Evolutionary conservation across 92 coral and sea anemone species (phyloP).

Genomic region (Zoanthus gigantus): DNA sequence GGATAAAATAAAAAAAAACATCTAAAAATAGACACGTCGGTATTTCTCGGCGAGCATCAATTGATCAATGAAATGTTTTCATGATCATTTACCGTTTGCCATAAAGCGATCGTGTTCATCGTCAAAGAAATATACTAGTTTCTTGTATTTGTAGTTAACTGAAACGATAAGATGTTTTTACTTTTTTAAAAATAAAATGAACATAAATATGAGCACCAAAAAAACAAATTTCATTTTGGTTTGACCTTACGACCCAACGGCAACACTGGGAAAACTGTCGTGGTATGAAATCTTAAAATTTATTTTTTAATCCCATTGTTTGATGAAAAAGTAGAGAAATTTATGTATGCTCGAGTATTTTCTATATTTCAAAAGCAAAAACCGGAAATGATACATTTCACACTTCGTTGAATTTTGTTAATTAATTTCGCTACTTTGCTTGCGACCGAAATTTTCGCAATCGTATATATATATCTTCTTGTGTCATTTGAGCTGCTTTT

Average conservation of each 20-base stretch:
- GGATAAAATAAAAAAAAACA: too few species aligned
- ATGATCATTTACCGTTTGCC: not conserved
- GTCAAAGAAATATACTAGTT: not conserved
- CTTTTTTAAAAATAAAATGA: not conserved
- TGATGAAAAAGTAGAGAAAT: not conserved
- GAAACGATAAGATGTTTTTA: not conserved
- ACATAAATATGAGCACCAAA: not conserved
- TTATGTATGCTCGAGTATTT: not conserved
- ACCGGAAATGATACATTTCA: not conserved
- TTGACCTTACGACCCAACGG: not conserved
- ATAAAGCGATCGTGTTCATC: not conserved
- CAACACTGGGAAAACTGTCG: not conserved
- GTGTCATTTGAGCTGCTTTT: too few species aligned
- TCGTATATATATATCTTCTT: too few species aligned
- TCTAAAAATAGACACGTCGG: not conserved
- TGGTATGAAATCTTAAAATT: not conserved
- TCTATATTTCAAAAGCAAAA: not conserved
- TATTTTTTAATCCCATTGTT: not conserved
- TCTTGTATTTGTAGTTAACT: not conserved
- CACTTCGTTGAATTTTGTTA: not conserved
- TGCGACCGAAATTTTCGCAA: too few species aligned
- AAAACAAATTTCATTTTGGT: not conserved
- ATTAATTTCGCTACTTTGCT: not conserved
- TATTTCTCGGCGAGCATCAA: conserved; percentile 6
- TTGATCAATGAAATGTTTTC: not conserved